Evolutionary conservation across 1,140 invertebrate species (phyloP).

Genomic region (Apis mellifera): DNA sequence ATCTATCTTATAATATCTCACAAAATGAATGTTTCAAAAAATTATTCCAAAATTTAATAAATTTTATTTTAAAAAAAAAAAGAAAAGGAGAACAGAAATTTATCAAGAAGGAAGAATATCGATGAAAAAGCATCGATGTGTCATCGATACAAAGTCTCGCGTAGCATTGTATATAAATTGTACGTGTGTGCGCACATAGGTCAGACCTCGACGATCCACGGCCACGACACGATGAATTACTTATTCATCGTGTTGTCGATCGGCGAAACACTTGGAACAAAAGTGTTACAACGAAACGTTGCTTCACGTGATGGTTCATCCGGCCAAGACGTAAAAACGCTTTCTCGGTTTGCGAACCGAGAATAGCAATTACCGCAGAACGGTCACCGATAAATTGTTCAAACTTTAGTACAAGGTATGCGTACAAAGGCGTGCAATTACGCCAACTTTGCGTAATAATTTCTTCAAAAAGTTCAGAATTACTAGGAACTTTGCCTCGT

Average conservation of each 20-base stretch:
- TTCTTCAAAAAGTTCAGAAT: background rate
- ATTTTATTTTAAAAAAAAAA: no score
- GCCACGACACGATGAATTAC: conserved; percentile 9
- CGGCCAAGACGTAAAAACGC: background rate
- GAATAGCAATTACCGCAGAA: background rate
- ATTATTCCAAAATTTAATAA: no score
- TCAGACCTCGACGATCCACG: conserved; percentile 1
- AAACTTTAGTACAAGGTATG: background rate
- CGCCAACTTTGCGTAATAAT: background rate
- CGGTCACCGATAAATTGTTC: background rate
- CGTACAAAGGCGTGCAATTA: background rate
- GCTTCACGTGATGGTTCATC: background rate
- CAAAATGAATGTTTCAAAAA: no score
- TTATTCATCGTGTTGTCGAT: conserved; percentile 37
- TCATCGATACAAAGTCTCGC: background rate
- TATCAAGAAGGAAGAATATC: no score
- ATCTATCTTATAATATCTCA: no score
- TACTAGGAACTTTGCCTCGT: background rate
- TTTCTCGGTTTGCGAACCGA: background rate
- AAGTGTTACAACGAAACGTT: background rate
- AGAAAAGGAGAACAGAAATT: no score
- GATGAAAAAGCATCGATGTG: no score
- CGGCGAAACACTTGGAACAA: conserved; percentile 7
- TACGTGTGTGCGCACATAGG: background rate
- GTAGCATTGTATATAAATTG: background rate